Evolutionary conservation across 2,797 vertebrate genomes (phyloP).

Genomic region (Cercopithecus hamlyni): DNA sequence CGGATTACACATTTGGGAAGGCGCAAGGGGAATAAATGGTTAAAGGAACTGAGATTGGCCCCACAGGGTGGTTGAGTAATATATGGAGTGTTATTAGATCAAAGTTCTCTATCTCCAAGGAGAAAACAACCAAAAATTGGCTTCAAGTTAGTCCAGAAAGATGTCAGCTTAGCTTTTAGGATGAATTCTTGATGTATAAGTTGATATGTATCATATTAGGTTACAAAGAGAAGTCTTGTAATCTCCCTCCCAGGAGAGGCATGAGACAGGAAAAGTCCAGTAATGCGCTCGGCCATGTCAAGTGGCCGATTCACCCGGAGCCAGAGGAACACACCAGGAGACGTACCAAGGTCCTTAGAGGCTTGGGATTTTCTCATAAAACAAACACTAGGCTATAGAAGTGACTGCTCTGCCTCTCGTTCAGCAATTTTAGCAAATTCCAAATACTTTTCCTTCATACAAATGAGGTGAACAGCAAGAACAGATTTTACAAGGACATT

Average conservation of each 20-base stretch:
- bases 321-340: conserved; percentile 20
- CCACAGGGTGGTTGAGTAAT: conserved; percentile 56
- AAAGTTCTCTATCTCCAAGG: conserved; percentile 71
- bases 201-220: conserved; percentile 69
- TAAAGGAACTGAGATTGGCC: conserved; percentile 11
- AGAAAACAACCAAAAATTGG: conserved; percentile 69
- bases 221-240: conserved; percentile 68
- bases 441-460: conserved; percentile 46
- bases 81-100: conserved; percentile 67
- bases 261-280: conserved; percentile 37
- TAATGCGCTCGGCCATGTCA: background rate
- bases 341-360: background rate
- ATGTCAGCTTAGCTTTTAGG: conserved; percentile 75
- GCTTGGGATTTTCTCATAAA: conserved; percentile 43
- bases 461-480: conserved; percentile 64
- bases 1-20: background rate
- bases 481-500: conserved; percentile 70
- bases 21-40: conserved; percentile 20
- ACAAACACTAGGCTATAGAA: background rate
- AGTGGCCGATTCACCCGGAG: background rate
- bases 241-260: conserved; percentile 63
- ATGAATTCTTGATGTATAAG: conserved; percentile 70
- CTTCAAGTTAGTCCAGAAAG: conserved; percentile 71
- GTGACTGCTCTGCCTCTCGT: background rate
- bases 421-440: conserved; percentile 59